Base-by-base conservation (phyloP, 2,888 invertebrate species). In the Polydrusus pterygomalis region DNA sequence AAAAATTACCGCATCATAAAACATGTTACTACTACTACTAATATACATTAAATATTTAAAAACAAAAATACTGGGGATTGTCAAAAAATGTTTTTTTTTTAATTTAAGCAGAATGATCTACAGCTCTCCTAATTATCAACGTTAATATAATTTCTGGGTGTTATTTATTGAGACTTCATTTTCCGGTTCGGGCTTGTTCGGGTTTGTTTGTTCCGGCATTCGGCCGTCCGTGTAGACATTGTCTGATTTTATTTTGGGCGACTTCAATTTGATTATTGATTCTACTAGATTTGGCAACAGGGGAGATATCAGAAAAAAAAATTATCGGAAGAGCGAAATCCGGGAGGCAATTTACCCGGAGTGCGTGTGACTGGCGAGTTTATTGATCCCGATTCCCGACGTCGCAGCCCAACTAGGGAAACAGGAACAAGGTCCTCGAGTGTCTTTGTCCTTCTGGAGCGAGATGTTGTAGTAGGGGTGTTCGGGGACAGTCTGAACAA, bases 371-470 rank as follows among this genome's bases (percentile, higher is more conserved):
- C 60, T 69, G 69, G 69, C 71, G 77, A 67, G 80, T 70, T 70
- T 80, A 79, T 79, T 79, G 79, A 79, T 79, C 79, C 69, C 65
- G 58, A 58, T 20, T 79, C 79, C 67, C 65, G 58, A 58, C 40
- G 68, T 40, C 69, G 69, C 43, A 63, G 56, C 69, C 71, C 80
- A 76, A 79, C 77, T 80, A 70, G 78, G 79, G 78, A 80, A 80
- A 77, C 80, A 78, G 80, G 80, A 80, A 79, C 80, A 80, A 80
- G 80, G 80, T 80, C 77, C 75, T 77, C 72, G 74, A 58, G 64
- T 72, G 74, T 73, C 75, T 77, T 77, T 79, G 77, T 78, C 75
- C 78, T 78, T 74, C 65, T 30, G 74, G 58, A 74, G 67, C 47
- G 67, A 60, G 68, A 74, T 72, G 47, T 15, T 63, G 15, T 71